Evolutionary conservation across 1,140 invertebrate species (phyloP), one percentile per base, ranked within the genome.

Genomic region (Spodoptera frugiperda): DNA sequence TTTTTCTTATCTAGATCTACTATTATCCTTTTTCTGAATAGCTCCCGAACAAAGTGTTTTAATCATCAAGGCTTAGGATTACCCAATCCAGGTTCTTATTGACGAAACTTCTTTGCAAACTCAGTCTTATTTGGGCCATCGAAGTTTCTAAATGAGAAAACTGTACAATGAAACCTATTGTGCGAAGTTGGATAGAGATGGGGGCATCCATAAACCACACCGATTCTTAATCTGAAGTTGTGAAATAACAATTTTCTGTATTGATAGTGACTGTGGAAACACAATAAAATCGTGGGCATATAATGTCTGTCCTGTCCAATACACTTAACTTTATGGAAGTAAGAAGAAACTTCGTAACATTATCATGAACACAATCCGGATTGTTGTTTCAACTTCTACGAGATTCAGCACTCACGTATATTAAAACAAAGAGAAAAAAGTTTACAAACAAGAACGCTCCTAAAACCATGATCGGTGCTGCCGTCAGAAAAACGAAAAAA

Each of bases 401-500:
- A 61, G 72, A 61, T 59, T 46, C 70, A 14, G 57, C 57, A 74
- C 44, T 61, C 57, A 63, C 25, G 15, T 55, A 19, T 46, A 71
- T 71, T 55, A 71, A 71, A 55, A 51, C 9, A 73, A 25, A 51
- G 25, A 63, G 49, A 33, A n/a, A 63, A 33, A 75, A 65, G 46
- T 3, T 44, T 44, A 11, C 33, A 54, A 55, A 46, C 68, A 49
- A 65, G 48, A 19, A 21, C 65, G 25, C 65, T 65, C 15, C 25
- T 65, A 53, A 54, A 74, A 19, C 48, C 59, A 75, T 75, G 55
- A 75, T 65, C 57, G 21, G 49, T 75, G 59, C 54, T 65, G 57
- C 25, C 63, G 77, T 74, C 77, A 15, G 30, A 59, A 78, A 78
- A 67, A 74, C 53, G 14, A 39, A 70, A 68, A 57, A 78, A 51